Percentiles rank a stretch among this genome's conserved stretches.
Evolutionary conservation across 2,888 invertebrate species (phyloP).

Genomic region (Oxyteleia sp.): DNA sequence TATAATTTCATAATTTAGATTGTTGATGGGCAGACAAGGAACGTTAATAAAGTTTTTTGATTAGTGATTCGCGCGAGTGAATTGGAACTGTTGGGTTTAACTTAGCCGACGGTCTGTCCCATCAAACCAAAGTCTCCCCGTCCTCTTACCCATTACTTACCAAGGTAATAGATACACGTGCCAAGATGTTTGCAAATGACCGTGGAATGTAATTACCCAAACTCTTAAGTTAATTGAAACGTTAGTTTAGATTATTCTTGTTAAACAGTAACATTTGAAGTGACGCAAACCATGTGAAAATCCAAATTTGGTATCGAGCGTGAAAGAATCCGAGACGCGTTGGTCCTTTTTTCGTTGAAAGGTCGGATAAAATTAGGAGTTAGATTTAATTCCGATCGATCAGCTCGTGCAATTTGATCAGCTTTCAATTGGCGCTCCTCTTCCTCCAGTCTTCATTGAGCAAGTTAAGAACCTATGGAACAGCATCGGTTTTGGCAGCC

Average conservation of each 20-base stretch:
- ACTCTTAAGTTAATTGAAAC: no score
- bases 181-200: background rate
- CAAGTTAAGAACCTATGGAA: conserved; percentile 64
- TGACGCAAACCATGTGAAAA: no score
- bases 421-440: conserved; percentile 59
- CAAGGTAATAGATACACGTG: background rate
- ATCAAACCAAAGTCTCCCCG: no score
- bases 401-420: conserved; percentile 64
- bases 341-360: conserved; percentile 35
- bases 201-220: no score
- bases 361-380: conserved; percentile 61
- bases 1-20: conserved; percentile 63
- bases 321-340: conserved; percentile 25
- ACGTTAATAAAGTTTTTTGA: conserved; percentile 33
- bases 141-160: background rate
- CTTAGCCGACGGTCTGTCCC: no score
- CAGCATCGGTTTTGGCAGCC: conserved; percentile 71
- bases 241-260: no score
- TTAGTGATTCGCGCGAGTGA: conserved; percentile 1
- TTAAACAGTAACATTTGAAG: background rate
- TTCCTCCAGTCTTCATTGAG: conserved; percentile 45
- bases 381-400: conserved; percentile 68
- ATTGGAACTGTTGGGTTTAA: background rate
- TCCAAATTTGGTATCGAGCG: conserved; percentile 25
- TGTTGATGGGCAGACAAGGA: conserved; percentile 28